These are phyloP conservation scores for Oeneis ivallda DNA, from an alignment of 2,888 invertebrate genomes.

Conservation along the genomic window DNA sequence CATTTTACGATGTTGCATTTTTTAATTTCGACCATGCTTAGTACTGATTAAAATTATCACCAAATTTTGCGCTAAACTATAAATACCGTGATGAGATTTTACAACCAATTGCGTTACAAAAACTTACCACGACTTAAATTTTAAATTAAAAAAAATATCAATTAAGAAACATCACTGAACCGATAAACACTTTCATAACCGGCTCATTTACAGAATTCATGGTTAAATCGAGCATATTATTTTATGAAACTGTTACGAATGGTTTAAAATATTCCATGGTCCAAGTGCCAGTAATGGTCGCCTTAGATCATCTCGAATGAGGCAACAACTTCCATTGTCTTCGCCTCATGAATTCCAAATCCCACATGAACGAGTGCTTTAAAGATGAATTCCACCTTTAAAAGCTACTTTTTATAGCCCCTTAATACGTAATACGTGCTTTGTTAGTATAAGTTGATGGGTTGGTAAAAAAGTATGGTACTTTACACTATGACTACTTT, in stretches of 20 bases:
- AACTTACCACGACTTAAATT: not conserved
- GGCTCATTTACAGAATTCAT: constrained; percentile 30
- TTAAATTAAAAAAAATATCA: constrained; percentile 18
- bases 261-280: constrained; percentile 38
- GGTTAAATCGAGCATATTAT: constrained; percentile 32
- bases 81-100: constrained; percentile 1
- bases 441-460: constrained; percentile 4
- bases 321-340: constrained; percentile 57
- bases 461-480: constrained; percentile 8
- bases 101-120: not conserved
- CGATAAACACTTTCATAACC: constrained; percentile 21
- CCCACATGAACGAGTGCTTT: constrained; percentile 33
- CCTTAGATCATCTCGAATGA: constrained; percentile 52
- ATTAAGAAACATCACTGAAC: constrained; percentile 24
- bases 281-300: constrained; percentile 46
- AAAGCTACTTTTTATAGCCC: constrained; percentile 25
- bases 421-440: constrained; percentile 24
- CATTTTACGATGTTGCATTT: not conserved
- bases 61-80: not conserved
- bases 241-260: constrained; percentile 33
- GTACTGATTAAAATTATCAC: not conserved
- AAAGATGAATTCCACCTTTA: constrained; percentile 23
- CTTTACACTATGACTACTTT: not conserved
- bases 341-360: constrained; percentile 55
- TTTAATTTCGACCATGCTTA: not conserved